Conservation (phyloP, 1,140 invertebrate genomes). For the Leptopilina boulardi region DNA sequence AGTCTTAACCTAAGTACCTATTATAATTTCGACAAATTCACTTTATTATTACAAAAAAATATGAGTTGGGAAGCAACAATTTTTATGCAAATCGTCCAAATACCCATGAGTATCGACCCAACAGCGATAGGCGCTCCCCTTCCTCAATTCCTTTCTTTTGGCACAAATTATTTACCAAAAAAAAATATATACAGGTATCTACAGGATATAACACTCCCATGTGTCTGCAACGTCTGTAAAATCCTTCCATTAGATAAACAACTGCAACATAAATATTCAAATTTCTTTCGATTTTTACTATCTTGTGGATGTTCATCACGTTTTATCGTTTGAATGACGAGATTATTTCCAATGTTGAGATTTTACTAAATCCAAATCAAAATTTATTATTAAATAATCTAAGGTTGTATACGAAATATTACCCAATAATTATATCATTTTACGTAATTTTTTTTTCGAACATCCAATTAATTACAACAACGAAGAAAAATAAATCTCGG, state of each 20-base stretch:
- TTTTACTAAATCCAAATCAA: background rate
- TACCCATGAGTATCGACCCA: constrained; percentile 18
- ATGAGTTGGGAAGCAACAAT: background rate
- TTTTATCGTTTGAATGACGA: constrained; percentile 38
- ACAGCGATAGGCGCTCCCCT: constrained; percentile 6
- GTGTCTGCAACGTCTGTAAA: constrained; percentile 41
- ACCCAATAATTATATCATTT: too few relatives aligned
- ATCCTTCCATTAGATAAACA: constrained; percentile 38
- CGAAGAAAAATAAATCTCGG: background rate
- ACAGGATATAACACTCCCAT: constrained; percentile 23
- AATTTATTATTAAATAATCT: too few relatives aligned
- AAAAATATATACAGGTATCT: constrained; percentile 27
- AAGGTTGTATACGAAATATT: too few relatives aligned
- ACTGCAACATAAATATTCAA: constrained; percentile 60
- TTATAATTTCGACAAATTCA: too few relatives aligned
- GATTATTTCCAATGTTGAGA: constrained; percentile 20
- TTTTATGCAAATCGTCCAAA: constrained; percentile 55
- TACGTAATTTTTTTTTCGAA: too few relatives aligned
- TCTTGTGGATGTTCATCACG: constrained; percentile 16
- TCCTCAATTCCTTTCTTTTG: constrained; percentile 23
- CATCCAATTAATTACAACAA: too few relatives aligned
- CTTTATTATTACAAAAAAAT: too few relatives aligned
- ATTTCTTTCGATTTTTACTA: constrained; percentile 57
- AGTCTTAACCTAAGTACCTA: too few relatives aligned
- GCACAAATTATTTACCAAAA: background rate